Conservation (phyloP, 2,888 invertebrate genomes). For the Andrena dorsata region DNA sequence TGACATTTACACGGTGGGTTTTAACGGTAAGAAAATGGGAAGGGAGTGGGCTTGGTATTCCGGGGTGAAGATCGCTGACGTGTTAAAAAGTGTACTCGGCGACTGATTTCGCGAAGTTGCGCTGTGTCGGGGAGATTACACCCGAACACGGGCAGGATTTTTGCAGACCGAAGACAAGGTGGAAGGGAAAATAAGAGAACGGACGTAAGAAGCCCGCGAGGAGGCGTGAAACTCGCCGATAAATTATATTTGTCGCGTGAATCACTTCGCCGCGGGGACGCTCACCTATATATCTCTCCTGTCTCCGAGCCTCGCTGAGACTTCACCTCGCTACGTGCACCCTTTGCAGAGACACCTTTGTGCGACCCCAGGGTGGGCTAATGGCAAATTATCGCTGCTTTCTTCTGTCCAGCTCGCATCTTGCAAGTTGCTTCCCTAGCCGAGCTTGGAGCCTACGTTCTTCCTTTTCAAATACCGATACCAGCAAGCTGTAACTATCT, state of each 20-base stretch:
- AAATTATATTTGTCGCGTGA: constrained; percentile 62
- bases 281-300: constrained; percentile 46
- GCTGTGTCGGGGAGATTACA: neutral
- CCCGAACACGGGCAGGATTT: neutral
- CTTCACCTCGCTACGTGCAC: neutral
- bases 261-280: constrained; percentile 50
- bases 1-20: no score
- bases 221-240: constrained; percentile 54
- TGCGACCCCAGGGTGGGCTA: neutral
- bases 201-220: constrained; percentile 30
- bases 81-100: no score
- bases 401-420: neutral
- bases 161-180: constrained; percentile 12
- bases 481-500: no score
- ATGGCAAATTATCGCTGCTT: constrained; percentile 24
- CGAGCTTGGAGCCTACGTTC: no score
- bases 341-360: constrained; percentile 25
- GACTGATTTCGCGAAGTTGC: no score
- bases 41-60: no score
- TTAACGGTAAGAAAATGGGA: no score
- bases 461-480: no score
- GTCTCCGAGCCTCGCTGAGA: constrained; percentile 5
- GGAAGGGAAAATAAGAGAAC: constrained; percentile 2
- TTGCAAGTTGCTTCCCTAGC: no score
- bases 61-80: no score